Evolutionary conservation across 2,113 vertebrate genomes (phyloP), one percentile per base, ranked within the genome.

Genomic region (Thunnus maccoyii): DNA sequence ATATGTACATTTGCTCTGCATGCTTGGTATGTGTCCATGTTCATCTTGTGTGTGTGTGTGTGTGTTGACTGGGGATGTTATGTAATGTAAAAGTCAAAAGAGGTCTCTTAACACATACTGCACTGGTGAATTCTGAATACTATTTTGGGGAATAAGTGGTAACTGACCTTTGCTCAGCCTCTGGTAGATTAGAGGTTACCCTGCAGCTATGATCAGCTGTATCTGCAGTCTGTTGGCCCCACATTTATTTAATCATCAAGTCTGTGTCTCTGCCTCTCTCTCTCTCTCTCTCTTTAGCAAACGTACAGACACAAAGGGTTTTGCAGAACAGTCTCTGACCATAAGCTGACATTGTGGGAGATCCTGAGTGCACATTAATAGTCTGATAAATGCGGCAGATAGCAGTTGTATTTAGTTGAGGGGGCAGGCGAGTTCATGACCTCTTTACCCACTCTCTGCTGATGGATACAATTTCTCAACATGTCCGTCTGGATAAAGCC

Each of bases 381-480:
- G 78, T 72, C 63, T 32, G 63, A 80, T 78, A 70, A 76, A 32
- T 50, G 22, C 71, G 74, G 56, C 70, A 58, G 78, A 75, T 36
- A 80, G 41, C 73, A 25, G 72, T 32, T 71, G 69, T 32, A 46
- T 80, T 78, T n/a, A 51, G 61, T 41, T 54, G 51, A 65, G 46
- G 78, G 16, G 51, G 50, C 58, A 66, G 58, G 20, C 3, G 32
- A 62, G 92, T 84, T 87, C 73, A 51, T 62, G 82, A 91, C 89
- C 90, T 73, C 69, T 44, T 79, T 81, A 80, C 76, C 81, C 76
- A 76, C 81, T 86, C 63, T 67, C 64, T 81, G 86, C 88, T 87
- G 91, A 93, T 90, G 72, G 82, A 82, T 83, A 81, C 55, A 79
- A 76, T 88, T 88, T 86, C 85, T 79, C 74, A 60, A 60, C 80